A percentile compares a stretch with the other conserved stretches of the same genome.
Evolutionary conservation across 2,113 vertebrate genomes (phyloP).

Genomic region (Arothron firmamentum): DNA sequence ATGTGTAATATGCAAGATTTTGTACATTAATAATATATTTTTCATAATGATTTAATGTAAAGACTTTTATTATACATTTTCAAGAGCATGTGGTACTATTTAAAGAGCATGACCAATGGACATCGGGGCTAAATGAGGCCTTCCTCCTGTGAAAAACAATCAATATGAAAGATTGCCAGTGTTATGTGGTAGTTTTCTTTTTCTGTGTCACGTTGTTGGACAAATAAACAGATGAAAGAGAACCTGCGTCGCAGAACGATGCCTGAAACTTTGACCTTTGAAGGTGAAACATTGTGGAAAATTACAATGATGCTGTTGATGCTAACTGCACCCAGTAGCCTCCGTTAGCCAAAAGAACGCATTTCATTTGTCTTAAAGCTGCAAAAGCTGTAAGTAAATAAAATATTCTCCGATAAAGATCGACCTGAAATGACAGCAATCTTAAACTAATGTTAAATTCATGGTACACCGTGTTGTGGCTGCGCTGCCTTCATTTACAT

Average conservation of each 20-base stretch:
- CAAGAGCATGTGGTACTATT: slow-evolving; percentile 72
- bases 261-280: not conserved
- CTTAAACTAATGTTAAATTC: slow-evolving; percentile 38
- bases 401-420: slow-evolving; percentile 31
- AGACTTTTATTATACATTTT: slow-evolving; percentile 71
- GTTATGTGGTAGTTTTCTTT: slow-evolving; percentile 69
- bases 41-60: slow-evolving; percentile 72
- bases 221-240: slow-evolving; percentile 71
- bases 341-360: slow-evolving; percentile 51
- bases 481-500: slow-evolving; percentile 48
- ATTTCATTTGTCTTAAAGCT: slow-evolving; percentile 52
- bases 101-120: slow-evolving; percentile 62
- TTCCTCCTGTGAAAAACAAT: slow-evolving; percentile 69
- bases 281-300: slow-evolving; percentile 15
- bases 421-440: slow-evolving; percentile 38
- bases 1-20: slow-evolving; percentile 77
- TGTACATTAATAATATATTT: slow-evolving; percentile 79
- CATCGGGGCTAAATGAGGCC: slow-evolving; percentile 22
- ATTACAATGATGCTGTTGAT: slow-evolving; percentile 31
- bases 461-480: slow-evolving; percentile 35
- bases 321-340: slow-evolving; percentile 46
- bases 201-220: slow-evolving; percentile 68
- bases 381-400: slow-evolving; percentile 42
- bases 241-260: slow-evolving; percentile 14
- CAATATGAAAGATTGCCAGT: slow-evolving; percentile 53